Evolutionary conservation across 2,113 vertebrate species (phyloP), one percentile per base, ranked within the genome.

Genomic region (Prolemur simus): DNA sequence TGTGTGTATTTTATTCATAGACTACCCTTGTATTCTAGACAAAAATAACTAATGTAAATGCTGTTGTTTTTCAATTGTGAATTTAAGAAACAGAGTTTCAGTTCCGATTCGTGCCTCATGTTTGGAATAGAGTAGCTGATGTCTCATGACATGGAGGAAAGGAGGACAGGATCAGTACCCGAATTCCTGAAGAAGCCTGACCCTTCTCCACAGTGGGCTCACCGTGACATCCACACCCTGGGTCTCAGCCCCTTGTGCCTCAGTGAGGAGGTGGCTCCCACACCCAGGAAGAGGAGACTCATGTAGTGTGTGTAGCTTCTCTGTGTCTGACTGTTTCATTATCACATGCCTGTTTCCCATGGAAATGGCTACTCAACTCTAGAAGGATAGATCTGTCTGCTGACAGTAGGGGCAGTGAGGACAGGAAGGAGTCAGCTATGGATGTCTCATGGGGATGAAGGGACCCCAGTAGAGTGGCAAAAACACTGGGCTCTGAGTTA

Each of bases 1-100:
- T 97, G 91, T 89, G 96, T 97, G 77, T 78, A 88, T 96, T 97
- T 96, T 97, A 96, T 97, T 98, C 96, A 96, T 94, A 96, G 97
- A 94, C 93, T 96, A 93, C 69, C 95, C 96, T 95, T 95, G 95
- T 89, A 96, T 96, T 96, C 89, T 68, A 87, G 93, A 88, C 93
- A 97, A 94, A 96, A 98, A 98, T 97, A 98, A 93, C 82, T 2
- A 63, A 93, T 91, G 89, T 95, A 97, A 96, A 96, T 97, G 85
- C 85, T 94, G 97, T 93, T 97, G 95, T 97, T 96, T 97, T 96
- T 95, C 83, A 86, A 77, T 96, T 93, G 93, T 93, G 96, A 95
- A 81, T 96, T 95, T 96, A 94, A 91, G 96, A 95, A 96, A 91
- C 60, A 94, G 87, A 96, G 64, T 76, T 96, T 97, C 84, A 86